Evolutionary conservation across 2,888 invertebrate species (phyloP).

Genomic region (Drosophila neotestacea): DNA sequence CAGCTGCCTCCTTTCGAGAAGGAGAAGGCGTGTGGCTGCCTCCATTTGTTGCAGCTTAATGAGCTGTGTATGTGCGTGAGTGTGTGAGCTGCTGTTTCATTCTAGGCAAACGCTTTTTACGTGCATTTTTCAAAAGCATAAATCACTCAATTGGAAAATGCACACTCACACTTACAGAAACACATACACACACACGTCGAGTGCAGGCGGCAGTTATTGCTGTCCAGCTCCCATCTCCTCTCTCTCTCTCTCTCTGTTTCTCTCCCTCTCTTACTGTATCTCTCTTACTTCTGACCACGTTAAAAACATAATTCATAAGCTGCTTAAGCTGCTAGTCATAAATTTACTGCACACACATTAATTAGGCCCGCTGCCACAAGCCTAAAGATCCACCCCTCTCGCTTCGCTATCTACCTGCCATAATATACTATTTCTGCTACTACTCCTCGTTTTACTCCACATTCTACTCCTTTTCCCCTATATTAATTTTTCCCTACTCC

Average conservation of each 20-base stretch:
- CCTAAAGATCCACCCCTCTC: slow-evolving; percentile 40
- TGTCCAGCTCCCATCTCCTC: not conserved
- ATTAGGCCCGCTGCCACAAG: slow-evolving; percentile 63
- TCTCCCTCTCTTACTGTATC: not conserved
- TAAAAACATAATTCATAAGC: slow-evolving; percentile 75
- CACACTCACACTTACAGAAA: slow-evolving; percentile 42
- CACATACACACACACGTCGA: slow-evolving; percentile 8
- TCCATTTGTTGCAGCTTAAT: slow-evolving; percentile 37
- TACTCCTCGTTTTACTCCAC: not conserved
- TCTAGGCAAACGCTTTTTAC: slow-evolving; percentile 51
- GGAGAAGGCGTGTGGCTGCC: not conserved
- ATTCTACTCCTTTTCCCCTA: not conserved
- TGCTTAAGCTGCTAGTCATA: slow-evolving; percentile 75
- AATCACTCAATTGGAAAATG: slow-evolving; percentile 80
- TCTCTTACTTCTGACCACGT: slow-evolving; percentile 1
- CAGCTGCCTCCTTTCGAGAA: not conserved
- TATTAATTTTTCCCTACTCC: not conserved
- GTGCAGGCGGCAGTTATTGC: slow-evolving; percentile 11
- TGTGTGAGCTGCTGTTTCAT: slow-evolving; percentile 31
- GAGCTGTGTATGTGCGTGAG: slow-evolving; percentile 23
- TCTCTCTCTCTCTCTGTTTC: not conserved
- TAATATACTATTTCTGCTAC: slow-evolving; percentile 8
- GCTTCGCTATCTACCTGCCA: slow-evolving; percentile 2
- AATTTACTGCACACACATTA: slow-evolving; percentile 75
- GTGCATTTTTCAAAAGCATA: slow-evolving; percentile 74